These are phyloP conservation scores for Drosophila sulfurigaster DNA, from an alignment of 1,140 invertebrate species.

Conservation along the genomic window DNA sequence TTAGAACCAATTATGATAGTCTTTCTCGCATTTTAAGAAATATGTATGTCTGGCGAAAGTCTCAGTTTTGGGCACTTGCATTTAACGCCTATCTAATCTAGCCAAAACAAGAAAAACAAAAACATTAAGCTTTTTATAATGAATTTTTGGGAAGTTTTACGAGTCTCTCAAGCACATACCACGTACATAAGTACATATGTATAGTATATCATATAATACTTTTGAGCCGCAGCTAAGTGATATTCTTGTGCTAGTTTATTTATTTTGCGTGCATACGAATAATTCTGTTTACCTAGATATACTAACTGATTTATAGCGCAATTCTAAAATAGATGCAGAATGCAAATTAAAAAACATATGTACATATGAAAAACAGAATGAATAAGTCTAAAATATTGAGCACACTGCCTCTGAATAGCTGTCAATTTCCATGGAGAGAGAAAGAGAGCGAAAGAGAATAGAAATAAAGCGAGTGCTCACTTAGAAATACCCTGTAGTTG, in stretches of 20 bases:
- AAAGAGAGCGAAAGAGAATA: not conserved
- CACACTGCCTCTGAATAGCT: constrained; percentile 17
- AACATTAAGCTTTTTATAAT: constrained; percentile 4
- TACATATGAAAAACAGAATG: constrained; percentile 2
- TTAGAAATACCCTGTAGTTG: not conserved
- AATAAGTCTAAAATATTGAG: constrained; percentile 12
- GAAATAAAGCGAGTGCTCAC: not conserved
- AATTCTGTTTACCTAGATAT: not conserved
- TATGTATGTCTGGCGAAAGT: constrained; percentile 9
- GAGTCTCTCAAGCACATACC: not conserved
- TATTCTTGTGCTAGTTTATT: no score
- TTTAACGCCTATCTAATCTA: constrained; percentile 5
- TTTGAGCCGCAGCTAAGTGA: no score
- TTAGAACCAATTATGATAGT: constrained; percentile 2
- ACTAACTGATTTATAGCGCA: constrained; percentile 29
- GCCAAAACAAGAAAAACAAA: no score
- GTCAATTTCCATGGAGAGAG: constrained; percentile 10
- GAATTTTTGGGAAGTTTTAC: not conserved
- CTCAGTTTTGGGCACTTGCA: no score
- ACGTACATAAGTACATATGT: not conserved
- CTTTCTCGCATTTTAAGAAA: not conserved
- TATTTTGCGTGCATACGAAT: no score
- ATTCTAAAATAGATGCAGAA: constrained; percentile 53
- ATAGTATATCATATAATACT: not conserved
- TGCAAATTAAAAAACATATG: constrained; percentile 28